A percentile compares a stretch with the other conserved stretches of the same genome.
Evolutionary conservation across 1,140 invertebrate species (phyloP).

Genomic region (Meloidogyne hapla): DNA sequence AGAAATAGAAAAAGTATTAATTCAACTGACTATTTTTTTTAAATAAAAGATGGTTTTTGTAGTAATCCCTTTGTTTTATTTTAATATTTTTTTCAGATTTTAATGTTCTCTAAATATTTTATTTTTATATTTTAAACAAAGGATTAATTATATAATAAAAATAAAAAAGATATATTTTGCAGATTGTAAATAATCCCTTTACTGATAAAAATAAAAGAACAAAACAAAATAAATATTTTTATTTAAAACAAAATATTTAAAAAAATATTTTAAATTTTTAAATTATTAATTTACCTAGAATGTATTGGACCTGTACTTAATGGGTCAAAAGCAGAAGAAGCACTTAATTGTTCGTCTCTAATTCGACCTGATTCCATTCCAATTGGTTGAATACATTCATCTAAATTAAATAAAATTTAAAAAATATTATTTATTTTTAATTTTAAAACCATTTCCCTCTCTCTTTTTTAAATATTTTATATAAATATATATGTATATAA

Average conservation of each 20-base stretch:
- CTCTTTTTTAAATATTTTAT: too few relatives aligned
- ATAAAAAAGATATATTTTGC: not conserved
- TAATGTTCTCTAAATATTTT: not conserved
- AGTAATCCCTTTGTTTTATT: too few relatives aligned
- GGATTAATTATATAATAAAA: not conserved
- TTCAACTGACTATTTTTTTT: not conserved
- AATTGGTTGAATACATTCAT: slow-evolving; percentile 63
- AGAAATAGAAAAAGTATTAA: not conserved
- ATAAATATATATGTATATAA: not conserved
- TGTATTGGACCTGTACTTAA: slow-evolving; percentile 66
- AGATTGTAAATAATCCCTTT: not conserved
- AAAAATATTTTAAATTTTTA: slow-evolving; percentile 5
- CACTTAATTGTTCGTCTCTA: slow-evolving; percentile 64
- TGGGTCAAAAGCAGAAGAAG: slow-evolving; percentile 65
- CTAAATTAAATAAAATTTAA: slow-evolving; percentile 50
- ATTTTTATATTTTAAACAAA: not conserved
- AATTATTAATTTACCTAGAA: slow-evolving; percentile 68
- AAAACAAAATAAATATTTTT: not conserved
- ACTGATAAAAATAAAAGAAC: not conserved
- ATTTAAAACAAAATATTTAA: not conserved
- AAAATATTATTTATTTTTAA: not conserved
- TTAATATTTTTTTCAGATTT: too few relatives aligned
- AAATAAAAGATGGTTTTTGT: not conserved
- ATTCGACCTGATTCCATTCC: slow-evolving; percentile 66
- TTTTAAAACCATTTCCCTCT: not conserved